A percentile compares a stretch with the other conserved stretches of the same genome.
These are phyloP conservation scores for Alviniconcha strummeri DNA, from an alignment of 2,888 invertebrate genomes.

Conservation along the genomic window DNA sequence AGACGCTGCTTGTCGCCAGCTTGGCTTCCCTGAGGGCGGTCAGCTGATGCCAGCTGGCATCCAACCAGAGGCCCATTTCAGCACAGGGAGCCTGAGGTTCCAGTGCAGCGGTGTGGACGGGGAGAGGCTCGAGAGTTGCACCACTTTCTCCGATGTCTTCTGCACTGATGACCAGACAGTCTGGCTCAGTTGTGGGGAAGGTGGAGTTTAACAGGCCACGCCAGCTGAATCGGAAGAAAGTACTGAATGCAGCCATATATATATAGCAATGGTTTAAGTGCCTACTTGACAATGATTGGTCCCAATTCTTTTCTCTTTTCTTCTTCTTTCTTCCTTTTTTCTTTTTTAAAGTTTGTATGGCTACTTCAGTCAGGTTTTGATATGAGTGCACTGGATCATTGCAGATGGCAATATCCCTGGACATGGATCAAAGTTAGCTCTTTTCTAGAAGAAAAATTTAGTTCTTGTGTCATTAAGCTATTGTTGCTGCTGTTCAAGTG, in stretches of 20 bases:
- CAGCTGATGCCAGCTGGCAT: neutral
- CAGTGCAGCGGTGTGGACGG: neutral
- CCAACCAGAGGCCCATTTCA: neutral
- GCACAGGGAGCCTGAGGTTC: neutral
- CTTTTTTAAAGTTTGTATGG: neutral
- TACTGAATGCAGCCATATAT: too few relatives aligned
- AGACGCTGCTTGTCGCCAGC: slow-evolving; percentile 5
- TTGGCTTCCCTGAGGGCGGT: neutral
- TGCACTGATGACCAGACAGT: neutral
- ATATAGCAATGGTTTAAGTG: too few relatives aligned
- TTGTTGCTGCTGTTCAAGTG: too few relatives aligned
- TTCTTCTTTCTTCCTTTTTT: neutral
- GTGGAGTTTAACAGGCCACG: too few relatives aligned
- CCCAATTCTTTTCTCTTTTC: neutral
- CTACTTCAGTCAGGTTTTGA: too few relatives aligned
- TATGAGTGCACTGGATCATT: too few relatives aligned
- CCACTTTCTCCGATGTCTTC: neutral
- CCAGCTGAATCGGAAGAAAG: too few relatives aligned
- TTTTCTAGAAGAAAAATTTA: too few relatives aligned
- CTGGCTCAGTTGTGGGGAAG: neutral
- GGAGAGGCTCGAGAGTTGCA: neutral
- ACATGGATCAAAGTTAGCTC: too few relatives aligned
- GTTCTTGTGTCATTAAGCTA: too few relatives aligned
- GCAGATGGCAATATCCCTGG: too few relatives aligned
- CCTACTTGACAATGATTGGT: neutral